Evolutionary conservation across 2,113 vertebrate species (phyloP).

Genomic region (Catagonus wagneri): DNA sequence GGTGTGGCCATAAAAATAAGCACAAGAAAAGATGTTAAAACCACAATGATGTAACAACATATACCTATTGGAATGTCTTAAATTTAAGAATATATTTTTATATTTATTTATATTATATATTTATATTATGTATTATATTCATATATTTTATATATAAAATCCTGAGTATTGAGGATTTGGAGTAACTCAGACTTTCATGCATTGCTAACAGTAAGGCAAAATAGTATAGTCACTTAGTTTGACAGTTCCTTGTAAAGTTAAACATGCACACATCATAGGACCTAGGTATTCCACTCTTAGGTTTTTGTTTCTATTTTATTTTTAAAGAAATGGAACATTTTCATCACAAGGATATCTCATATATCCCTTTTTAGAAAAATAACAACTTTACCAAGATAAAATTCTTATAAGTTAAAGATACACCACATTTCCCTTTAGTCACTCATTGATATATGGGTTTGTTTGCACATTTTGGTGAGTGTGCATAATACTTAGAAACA

Average conservation of each 20-base stretch:
- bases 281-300: neutral
- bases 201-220: neutral
- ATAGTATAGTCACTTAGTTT: neutral
- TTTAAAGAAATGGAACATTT: neutral
- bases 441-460: too few species aligned
- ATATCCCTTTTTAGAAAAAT: neutral
- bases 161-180: neutral
- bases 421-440: neutral
- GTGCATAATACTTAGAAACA: neutral
- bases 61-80: neutral
- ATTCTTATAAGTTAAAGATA: neutral
- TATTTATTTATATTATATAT: too few species aligned
- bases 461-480: neutral
- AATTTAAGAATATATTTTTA: neutral
- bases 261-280: neutral
- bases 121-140: too few species aligned
- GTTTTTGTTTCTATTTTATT: neutral
- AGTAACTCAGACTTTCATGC: neutral
- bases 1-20: constrained; percentile 6
- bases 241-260: neutral
- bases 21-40: neutral
- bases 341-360: neutral
- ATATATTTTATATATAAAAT: too few species aligned
- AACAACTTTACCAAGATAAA: neutral
- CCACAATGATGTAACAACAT: neutral